Evolutionary conservation across 2,113 vertebrate genomes (phyloP).

Genomic region (Condylura cristata): DNA sequence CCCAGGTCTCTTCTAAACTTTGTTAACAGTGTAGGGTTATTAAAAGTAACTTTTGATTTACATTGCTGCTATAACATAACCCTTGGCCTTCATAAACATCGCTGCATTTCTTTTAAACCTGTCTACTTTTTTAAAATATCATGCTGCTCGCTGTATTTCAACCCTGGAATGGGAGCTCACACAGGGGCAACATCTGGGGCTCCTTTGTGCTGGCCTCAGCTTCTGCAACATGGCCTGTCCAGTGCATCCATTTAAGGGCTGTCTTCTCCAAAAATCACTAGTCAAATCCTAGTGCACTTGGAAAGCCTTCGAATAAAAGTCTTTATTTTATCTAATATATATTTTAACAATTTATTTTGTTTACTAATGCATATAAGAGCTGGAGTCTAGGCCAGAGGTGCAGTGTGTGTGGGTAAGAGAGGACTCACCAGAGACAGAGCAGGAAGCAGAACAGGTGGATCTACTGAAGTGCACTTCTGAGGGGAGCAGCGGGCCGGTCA

Average conservation of each 20-base stretch:
- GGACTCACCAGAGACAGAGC: too few relatives aligned
- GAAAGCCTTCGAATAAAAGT: not conserved
- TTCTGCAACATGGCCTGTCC: not conserved
- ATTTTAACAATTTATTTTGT: too few relatives aligned
- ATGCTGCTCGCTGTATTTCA: too few relatives aligned
- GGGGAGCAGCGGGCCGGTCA: too few relatives aligned
- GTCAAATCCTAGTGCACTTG: not conserved
- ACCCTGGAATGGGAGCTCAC: not conserved
- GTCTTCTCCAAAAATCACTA: not conserved
- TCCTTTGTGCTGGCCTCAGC: not conserved
- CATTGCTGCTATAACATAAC: not conserved
- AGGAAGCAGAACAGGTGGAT: too few relatives aligned
- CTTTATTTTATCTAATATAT: not conserved
- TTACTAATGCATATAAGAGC: too few relatives aligned
- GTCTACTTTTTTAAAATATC: not conserved
- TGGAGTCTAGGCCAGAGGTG: too few relatives aligned
- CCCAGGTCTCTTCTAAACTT: not conserved
- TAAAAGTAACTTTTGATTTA: not conserved
- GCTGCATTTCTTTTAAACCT: not conserved
- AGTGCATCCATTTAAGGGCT: not conserved
- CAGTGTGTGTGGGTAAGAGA: too few relatives aligned
- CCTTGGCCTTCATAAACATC: not conserved
- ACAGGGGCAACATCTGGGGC: not conserved
- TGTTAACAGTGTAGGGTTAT: not conserved
- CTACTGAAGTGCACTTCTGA: too few relatives aligned